Conservation (phyloP, 2,888 invertebrate genomes). For the Chironomus tentans region DNA sequence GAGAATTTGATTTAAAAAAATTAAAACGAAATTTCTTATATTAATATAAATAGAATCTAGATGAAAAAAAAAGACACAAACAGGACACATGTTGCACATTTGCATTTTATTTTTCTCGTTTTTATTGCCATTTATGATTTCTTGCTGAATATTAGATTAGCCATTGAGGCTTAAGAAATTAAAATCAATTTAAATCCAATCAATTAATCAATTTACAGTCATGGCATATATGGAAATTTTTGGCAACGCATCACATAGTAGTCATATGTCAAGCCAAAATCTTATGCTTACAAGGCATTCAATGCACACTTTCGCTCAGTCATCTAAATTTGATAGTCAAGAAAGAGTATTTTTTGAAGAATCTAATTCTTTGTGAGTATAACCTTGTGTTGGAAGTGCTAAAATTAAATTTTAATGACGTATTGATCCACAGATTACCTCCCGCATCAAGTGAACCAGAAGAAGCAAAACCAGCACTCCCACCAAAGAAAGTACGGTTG, state of each 20-base stretch:
- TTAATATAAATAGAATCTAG: no score
- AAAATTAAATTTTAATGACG: neutral
- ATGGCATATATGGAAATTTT: slow-evolving; percentile 97
- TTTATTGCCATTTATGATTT: neutral
- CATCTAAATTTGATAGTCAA: slow-evolving; percentile 33
- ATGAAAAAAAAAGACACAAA: no score
- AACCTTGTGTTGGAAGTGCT: neutral
- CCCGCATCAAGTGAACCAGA: neutral
- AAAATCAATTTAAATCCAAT: neutral
- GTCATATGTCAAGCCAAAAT: slow-evolving; percentile 47
- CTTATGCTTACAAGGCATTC: slow-evolving; percentile 79
- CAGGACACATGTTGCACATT: neutral
- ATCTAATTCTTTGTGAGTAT: neutral
- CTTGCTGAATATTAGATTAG: neutral
- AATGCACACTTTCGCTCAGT: slow-evolving; percentile 54
- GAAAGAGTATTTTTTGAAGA: slow-evolving; percentile 36
- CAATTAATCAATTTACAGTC: slow-evolving; percentile 50
- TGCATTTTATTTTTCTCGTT: neutral
- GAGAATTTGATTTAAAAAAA: no score
- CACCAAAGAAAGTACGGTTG: slow-evolving; percentile 50
- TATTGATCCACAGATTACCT: neutral
- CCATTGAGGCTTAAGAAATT: neutral
- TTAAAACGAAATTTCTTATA: no score
- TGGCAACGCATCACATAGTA: slow-evolving; percentile 75
- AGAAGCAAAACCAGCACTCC: slow-evolving; percentile 50